These are phyloP conservation scores for Lasioglossum marginatum DNA, from an alignment of 2,888 invertebrate species.

Conservation along the genomic window DNA sequence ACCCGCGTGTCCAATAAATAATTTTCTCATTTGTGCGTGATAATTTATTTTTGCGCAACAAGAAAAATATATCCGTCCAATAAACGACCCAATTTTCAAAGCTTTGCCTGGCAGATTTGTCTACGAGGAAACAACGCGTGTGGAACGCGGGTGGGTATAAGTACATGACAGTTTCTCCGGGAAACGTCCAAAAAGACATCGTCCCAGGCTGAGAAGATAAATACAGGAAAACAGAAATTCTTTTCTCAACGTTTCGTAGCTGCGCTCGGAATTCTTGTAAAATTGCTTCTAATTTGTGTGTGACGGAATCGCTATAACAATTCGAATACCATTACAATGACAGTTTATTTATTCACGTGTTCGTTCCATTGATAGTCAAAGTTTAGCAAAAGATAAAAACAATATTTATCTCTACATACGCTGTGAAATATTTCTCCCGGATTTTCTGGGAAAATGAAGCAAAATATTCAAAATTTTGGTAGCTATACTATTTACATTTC, in stretches of 20 bases:
- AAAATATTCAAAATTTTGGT: not conserved
- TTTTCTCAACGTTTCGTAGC: conserved; percentile 22
- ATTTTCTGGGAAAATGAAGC: not conserved
- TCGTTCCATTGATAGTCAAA: not conserved
- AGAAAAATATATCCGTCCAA: not conserved
- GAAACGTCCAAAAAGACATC: conserved; percentile 33
- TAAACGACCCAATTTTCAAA: not conserved
- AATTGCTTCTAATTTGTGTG: conserved; percentile 16
- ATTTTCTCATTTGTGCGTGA: not conserved
- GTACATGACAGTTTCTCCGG: conserved; percentile 36
- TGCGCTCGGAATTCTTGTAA: not conserved
- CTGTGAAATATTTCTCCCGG: not conserved
- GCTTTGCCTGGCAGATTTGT: conserved; percentile 47
- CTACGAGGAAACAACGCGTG: conserved; percentile 36
- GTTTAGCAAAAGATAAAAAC: not conserved
- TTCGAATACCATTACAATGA: not conserved
- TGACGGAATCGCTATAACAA: not conserved
- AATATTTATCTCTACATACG: not conserved
- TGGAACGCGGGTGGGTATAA: conserved; percentile 4
- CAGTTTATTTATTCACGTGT: not conserved
- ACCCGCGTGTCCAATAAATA: not conserved
- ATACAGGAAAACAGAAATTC: conserved; percentile 34
- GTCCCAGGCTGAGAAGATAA: conserved; percentile 38
- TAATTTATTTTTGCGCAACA: not conserved
- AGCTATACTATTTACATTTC: not conserved